Evolutionary conservation across 1,140 invertebrate genomes (phyloP).

Genomic region (Cyrtorhinus lividipennis): DNA sequence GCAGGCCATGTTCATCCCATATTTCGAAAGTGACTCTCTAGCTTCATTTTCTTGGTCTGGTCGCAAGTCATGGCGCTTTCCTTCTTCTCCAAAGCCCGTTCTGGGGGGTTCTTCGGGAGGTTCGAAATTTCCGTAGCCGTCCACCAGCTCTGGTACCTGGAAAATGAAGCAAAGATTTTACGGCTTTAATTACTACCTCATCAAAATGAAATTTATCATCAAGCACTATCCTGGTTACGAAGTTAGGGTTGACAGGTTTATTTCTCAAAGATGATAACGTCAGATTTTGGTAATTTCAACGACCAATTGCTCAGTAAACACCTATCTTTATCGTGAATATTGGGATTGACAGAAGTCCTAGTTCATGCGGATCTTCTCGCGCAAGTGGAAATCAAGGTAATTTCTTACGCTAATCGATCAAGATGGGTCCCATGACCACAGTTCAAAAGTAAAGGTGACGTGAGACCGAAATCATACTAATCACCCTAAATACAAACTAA

Average conservation of each 20-base stretch:
- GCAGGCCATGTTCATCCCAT: slow-evolving; percentile 94
- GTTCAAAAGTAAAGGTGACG: no score
- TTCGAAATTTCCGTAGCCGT: slow-evolving; percentile 49
- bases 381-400: no score
- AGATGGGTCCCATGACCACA: no score
- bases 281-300: not conserved
- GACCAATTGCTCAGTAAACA: not conserved
- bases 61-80: slow-evolving; percentile 55
- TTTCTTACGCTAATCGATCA: no score
- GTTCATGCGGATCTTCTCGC: no score
- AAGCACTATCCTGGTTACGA: slow-evolving; percentile 25
- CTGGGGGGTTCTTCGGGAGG: slow-evolving; percentile 40
- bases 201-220: slow-evolving; percentile 23
- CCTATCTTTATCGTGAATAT: not conserved
- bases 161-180: slow-evolving; percentile 15
- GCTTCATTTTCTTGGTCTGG: slow-evolving; percentile 62
- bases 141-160: slow-evolving; percentile 28
- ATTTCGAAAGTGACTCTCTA: slow-evolving; percentile 62
- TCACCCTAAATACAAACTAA: no score
- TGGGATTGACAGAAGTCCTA: not conserved
- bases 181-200: not conserved
- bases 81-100: slow-evolving; percentile 69
- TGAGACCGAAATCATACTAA: no score
- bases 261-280: not conserved
- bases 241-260: slow-evolving; percentile 25